Evolutionary conservation across 2,797 vertebrate species (phyloP), one percentile per base, ranked within the genome.

Genomic region (Alectoris magna): DNA sequence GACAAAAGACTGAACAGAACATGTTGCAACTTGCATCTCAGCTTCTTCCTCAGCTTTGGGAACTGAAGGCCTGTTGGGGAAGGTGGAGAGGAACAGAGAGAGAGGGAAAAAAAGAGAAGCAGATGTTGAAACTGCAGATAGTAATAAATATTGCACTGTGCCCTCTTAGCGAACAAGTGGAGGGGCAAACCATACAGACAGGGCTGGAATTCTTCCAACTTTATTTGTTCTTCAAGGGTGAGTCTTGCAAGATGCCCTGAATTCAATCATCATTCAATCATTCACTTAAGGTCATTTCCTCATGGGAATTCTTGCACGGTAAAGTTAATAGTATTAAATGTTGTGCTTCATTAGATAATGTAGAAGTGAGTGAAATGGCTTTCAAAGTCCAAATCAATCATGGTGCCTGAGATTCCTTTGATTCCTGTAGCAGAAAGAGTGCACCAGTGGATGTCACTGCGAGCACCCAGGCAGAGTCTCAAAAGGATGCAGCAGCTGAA

Each of bases 361-460:
- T n/a, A 41, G 59, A 78, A 81, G 27, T 58, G 64, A 93, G 76
- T 55, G 24, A 73, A 91, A 91, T 75, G 27, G 23, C 39, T 88
- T 91, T 87, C 60, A 84, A 88, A 88, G 36, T 26, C 59, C 60
- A 55, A 84, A 88, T 93, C 74, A 86, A 58, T 91, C 79, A 73
- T 3, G 36, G 58, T 41, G 58, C 36, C 29, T 21, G 29, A 9
- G 49, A 76, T 66, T 79, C 75, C 74, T 78, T 34, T 68, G 46
- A 76, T 85, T 89, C 44, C 27, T 66, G 31, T 18, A 77, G 69
- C 72, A 88, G 84, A 94, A 95, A 39, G 46, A 3, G 8, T 85
- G 38, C 84, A 53, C 93, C 94, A 87, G 87, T 75, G 85, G 88
- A 92, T 96, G 96, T 93, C 95, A 96, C 93, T 95, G 48, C 84